Conservation (phyloP, 1,140 invertebrate genomes). For the Dryas iulia region DNA sequence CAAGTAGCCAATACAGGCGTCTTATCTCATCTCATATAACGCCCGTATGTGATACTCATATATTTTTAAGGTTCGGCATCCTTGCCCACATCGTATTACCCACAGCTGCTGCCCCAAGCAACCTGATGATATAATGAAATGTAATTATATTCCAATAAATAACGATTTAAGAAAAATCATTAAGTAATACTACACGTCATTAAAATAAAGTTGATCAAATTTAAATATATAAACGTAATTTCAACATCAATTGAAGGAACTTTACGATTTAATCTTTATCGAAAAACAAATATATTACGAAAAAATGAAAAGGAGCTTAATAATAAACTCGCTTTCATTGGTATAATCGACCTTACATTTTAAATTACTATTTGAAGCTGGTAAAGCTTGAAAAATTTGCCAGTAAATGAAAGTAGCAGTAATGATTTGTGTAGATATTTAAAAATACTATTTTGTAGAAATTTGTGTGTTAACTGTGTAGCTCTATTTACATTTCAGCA, state of each 20-base stretch:
- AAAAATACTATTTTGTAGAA: slow-evolving; percentile 9
- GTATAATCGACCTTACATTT: neutral
- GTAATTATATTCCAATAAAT: neutral
- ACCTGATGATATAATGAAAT: neutral
- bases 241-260: neutral
- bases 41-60: no score
- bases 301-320: slow-evolving; percentile 16
- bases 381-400: neutral
- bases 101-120: neutral
- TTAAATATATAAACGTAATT: neutral
- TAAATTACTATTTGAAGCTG: neutral
- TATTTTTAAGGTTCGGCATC: neutral
- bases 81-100: neutral
- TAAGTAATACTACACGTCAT: neutral
- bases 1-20: neutral
- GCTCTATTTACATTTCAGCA: neutral
- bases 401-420: neutral
- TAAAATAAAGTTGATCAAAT: neutral
- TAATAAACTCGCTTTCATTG: slow-evolving; percentile 19
- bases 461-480: slow-evolving; percentile 1
- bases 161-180: neutral
- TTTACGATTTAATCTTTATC: neutral
- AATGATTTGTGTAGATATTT: neutral
- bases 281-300: neutral
- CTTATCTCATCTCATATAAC: neutral